Evolutionary conservation across 1,140 invertebrate genomes (phyloP), one percentile per base, ranked within the genome.

Genomic region (Eupristina koningsbergeri): DNA sequence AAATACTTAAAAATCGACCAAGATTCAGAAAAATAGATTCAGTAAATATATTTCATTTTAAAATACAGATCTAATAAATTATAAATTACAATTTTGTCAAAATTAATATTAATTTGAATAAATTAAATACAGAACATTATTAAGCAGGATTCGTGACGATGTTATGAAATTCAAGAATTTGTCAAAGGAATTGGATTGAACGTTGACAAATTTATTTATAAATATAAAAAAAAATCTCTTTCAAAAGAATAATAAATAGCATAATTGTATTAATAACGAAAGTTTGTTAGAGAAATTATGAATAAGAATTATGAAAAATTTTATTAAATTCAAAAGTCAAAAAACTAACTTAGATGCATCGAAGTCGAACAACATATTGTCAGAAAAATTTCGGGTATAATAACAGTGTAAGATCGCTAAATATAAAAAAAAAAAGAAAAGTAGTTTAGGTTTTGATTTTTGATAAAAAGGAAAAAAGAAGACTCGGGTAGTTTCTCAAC

Each of bases 331-430:
- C 41, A 71, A 19, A 15, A 39, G 31, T 3, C 64, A 17, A 39
- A n/a, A n/a, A n/a, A 47, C 39, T 26, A 47, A 45, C 13, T 11
- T 29, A 31, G 26, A 0, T 26, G 8, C 26, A 26, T 36, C 29
- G 47, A 36, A 76, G 15, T 26, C 26, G 45, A 50, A 50, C 73
- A 0, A 9, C 9, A 36, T 47, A 47, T 29, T 3, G 8, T 6
- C 22, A 8, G n/a, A 9, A 41, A 9, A 69, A 39, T 69, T 3
- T 69, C 67, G 36, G 22, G 73, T 13, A 75, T n/a, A n/a, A n/a
- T n/a, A n/a, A n/a, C n/a, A n/a, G 31, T 50, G 47, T 61, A 61
- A 77, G 58, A 77, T 39, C 53, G 53, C 17, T 22, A 75, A 29
- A 22, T 50, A 36, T 17, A 17, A 17, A 11, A 36, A 17, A 36